These are phyloP conservation scores for Eulithis testata DNA, from an alignment of 2,888 invertebrate genomes.

Conservation along the genomic window DNA sequence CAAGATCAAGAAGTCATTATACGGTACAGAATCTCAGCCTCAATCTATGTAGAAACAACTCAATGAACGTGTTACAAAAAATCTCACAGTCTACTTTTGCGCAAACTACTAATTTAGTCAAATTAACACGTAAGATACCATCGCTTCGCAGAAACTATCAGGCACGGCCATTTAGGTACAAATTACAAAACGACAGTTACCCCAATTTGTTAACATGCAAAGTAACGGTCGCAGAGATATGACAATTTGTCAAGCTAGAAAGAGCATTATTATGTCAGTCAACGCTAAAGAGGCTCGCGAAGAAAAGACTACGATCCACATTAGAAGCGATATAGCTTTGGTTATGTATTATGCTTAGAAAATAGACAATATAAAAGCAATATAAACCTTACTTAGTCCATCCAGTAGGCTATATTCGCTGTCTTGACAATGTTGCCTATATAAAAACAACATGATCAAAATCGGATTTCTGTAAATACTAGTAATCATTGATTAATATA, in stretches of 20 bases:
- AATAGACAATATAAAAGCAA: not conserved
- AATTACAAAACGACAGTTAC: slow-evolving; percentile 48
- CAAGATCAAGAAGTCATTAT: slow-evolving; percentile 16
- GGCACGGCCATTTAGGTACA: slow-evolving; percentile 24
- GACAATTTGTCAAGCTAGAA: slow-evolving; percentile 58
- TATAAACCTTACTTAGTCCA: not conserved
- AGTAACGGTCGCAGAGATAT: slow-evolving; percentile 52
- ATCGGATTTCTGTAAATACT: no score
- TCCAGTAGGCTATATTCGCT: not conserved
- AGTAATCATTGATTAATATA: no score
- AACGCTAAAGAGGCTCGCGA: slow-evolving; percentile 48
- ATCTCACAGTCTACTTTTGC: slow-evolving; percentile 25
- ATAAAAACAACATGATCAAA: no score
- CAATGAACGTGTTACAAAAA: slow-evolving; percentile 21
- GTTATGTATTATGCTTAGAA: slow-evolving; percentile 14
- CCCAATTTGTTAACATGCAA: slow-evolving; percentile 51
- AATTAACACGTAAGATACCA: slow-evolving; percentile 31
- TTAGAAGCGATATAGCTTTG: slow-evolving; percentile 32
- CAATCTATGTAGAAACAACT: slow-evolving; percentile 21
- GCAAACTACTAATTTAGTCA: slow-evolving; percentile 29
- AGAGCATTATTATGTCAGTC: slow-evolving; percentile 59
- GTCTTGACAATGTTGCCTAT: no score
- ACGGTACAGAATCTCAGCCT: slow-evolving; percentile 16
- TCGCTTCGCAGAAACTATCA: slow-evolving; percentile 32
- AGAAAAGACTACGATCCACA: slow-evolving; percentile 21